Evolutionary conservation across 2,888 invertebrate genomes (phyloP), one percentile per base, ranked within the genome.

Genomic region (Calliphora vomitoria): DNA sequence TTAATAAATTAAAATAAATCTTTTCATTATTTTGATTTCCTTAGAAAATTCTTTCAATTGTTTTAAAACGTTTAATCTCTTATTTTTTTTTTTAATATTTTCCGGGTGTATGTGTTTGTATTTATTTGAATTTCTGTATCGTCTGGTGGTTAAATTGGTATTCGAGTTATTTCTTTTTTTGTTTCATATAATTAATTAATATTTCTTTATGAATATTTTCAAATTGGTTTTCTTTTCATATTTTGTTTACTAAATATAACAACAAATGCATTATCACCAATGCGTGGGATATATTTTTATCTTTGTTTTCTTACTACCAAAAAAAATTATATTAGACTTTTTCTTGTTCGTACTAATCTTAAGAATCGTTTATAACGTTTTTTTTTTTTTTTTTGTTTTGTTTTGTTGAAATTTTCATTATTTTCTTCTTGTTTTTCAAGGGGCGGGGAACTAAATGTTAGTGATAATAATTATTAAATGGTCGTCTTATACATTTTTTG

Each of bases 351-450:
- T 62, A 85, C 82, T 86, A 81, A 84, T 89, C 86, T 90, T 90
- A 89, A 89, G 84, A 90, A 89, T 90, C 90, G 89, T 90, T 89
- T 88, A 90, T 89, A 90, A 90, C 89, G 89, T 79, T 85, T 84
- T 84, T 85, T 80, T 62, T 84, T 82, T 60, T 80, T 75, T 68
- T n/a, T 60, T n/a, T n/a, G n/a, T n/a, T n/a, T 71, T 80, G 78
- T 72, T 75, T 66, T 64, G 31, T 79, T 82, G 41, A 68, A 75
- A 80, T 66, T 84, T 41, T 68, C 38, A 35, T 82, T 58, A 41
- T 55, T 72, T n/a, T 75, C 53, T 78, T 44, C 8, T 50, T 72
- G 25, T 20, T 47, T 44, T 20, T 47, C 20, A 55, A 62, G 60
- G 68, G 74, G 66, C 38, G 72, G 81, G 78, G 60, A 85, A 87